Evolutionary conservation across 1,140 invertebrate species (phyloP).

Genomic region (Nilaparvata lugens): DNA sequence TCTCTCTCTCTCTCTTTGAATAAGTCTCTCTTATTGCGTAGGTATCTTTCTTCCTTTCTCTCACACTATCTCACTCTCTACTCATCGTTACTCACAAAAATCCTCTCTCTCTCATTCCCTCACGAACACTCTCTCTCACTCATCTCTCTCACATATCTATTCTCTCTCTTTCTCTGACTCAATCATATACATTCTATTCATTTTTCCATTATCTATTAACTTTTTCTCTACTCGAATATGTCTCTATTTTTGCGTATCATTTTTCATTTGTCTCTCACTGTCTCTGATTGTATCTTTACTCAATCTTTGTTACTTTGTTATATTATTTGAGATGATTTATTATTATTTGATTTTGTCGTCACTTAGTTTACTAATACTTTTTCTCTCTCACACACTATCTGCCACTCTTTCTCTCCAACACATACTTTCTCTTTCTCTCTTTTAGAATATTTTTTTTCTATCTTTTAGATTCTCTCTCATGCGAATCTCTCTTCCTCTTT

Average conservation of each 20-base stretch:
- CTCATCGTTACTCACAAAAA: too few species aligned
- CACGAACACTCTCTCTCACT: slow-evolving; percentile 14
- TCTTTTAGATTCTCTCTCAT: slow-evolving; percentile 1
- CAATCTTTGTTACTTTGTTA: too few species aligned
- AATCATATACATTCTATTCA: too few species aligned
- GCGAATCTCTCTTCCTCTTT: too few species aligned
- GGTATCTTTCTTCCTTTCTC: slow-evolving; percentile 14
- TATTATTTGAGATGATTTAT: too few species aligned
- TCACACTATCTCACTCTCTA: slow-evolving; percentile 16
- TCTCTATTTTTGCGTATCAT: too few species aligned
- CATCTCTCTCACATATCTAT: slow-evolving; percentile 8
- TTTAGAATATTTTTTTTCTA: background rate
- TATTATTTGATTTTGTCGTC: too few species aligned
- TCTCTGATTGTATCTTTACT: too few species aligned
- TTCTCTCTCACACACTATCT: slow-evolving; percentile 12
- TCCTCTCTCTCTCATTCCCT: slow-evolving; percentile 16
- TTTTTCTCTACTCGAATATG: too few species aligned
- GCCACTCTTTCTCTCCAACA: slow-evolving; percentile 13
- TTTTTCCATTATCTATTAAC: too few species aligned
- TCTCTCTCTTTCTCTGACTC: slow-evolving; percentile 15
- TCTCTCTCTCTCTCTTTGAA: slow-evolving; percentile 7
- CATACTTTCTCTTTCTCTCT: slow-evolving; percentile 17
- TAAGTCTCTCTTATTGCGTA: slow-evolving; percentile 12
- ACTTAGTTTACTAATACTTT: too few species aligned
- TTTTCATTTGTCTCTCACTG: too few species aligned